Evolutionary conservation across 2,113 vertebrate genomes (phyloP).

Genomic region (Lepisosteus oculatus): DNA sequence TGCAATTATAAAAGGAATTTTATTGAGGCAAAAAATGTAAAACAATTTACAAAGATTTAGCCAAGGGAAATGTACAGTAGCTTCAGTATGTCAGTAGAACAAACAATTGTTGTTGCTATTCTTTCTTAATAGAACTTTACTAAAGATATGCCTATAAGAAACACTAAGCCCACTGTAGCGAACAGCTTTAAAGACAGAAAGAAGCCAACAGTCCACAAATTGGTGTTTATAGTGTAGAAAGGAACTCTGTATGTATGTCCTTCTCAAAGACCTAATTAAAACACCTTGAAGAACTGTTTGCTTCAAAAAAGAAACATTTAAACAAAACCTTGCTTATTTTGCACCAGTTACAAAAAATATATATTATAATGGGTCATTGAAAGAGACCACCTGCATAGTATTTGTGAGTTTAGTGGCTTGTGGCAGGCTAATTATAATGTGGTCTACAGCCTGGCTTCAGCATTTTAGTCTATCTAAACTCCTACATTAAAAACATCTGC

Average conservation of each 20-base stretch:
- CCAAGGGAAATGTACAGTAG: neutral
- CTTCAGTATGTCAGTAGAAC: neutral
- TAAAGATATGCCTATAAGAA: neutral
- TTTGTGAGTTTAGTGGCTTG: constrained; percentile 8
- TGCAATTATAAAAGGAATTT: no score
- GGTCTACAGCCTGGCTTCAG: neutral
- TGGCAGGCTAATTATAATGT: neutral
- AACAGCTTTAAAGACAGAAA: no score
- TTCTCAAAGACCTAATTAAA: constrained; percentile 17
- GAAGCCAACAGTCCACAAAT: no score
- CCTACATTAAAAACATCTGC: constrained; percentile 14
- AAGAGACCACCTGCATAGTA: constrained; percentile 13
- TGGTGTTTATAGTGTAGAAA: no score
- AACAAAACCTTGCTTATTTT: constrained; percentile 2
- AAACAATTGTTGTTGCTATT: neutral
- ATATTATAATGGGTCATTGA: no score
- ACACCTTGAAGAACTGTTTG: neutral
- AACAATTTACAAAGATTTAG: no score
- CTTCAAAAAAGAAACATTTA: neutral
- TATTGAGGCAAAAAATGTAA: no score
- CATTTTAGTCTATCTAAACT: neutral
- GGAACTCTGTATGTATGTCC: no score
- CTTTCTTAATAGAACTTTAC: neutral
- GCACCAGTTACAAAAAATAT: neutral
- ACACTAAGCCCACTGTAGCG: neutral